Evolutionary conservation across 1,140 invertebrate species (phyloP).

Genomic region (Rhopalosiphum maidis): DNA sequence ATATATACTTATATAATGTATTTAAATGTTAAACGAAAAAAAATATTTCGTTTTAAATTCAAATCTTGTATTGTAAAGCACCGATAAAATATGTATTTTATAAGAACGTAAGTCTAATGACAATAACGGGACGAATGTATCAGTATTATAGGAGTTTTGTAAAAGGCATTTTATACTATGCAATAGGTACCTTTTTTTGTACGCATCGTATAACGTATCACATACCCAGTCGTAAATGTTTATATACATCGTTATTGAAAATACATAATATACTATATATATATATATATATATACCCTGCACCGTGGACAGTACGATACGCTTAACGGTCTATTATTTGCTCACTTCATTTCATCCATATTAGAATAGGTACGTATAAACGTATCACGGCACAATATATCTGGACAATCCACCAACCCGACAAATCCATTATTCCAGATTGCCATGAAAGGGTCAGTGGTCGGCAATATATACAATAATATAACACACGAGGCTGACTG

Average conservation of each 20-base stretch:
- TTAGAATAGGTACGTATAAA: not conserved
- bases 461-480: not conserved
- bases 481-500: not conserved
- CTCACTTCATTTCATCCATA: not conserved
- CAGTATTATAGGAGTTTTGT: no score
- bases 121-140: no score
- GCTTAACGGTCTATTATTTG: not conserved
- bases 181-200: no score
- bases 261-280: not conserved
- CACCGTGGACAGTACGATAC: not conserved
- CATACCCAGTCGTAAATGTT: no score
- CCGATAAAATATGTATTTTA: no score
- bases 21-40: no score
- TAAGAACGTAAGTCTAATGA: no score
- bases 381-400: not conserved
- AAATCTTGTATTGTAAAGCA: no score
- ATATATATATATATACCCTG: not conserved
- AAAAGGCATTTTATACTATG: no score
- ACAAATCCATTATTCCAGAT: not conserved
- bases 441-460: not conserved
- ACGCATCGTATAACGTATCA: no score
- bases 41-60: no score
- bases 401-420: not conserved
- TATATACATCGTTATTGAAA: not conserved
- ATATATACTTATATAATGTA: no score